Evolutionary conservation across 2,113 vertebrate genomes (phyloP).

Genomic region (mouse (Mus musculus)): DNA sequence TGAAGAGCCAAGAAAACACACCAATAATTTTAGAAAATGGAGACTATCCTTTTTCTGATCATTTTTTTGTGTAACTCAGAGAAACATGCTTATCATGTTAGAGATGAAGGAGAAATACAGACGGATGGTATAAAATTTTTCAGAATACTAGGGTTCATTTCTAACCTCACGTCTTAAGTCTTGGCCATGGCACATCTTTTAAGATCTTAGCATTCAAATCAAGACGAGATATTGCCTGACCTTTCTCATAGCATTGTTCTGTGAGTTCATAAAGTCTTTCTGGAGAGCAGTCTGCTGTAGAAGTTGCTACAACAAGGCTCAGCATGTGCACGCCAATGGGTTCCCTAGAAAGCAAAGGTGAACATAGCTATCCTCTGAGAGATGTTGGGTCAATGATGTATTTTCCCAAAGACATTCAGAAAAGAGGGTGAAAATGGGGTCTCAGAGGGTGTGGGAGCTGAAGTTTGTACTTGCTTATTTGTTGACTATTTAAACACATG

Average conservation of each 20-base stretch:
- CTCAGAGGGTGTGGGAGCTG: background rate
- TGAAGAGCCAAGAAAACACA: background rate
- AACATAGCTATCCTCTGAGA: rapidly evolving
- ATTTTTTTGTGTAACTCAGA: background rate
- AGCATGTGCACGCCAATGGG: background rate
- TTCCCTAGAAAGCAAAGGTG: background rate
- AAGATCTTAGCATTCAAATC: background rate
- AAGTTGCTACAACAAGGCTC: background rate
- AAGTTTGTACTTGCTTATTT: background rate
- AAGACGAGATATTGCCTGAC: background rate
- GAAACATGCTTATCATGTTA: background rate
- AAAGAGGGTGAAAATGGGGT: background rate
- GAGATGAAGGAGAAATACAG: background rate
- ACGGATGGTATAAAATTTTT: too few species aligned
- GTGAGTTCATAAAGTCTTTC: background rate
- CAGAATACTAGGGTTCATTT: background rate
- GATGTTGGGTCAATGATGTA: background rate
- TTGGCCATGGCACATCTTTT: background rate
- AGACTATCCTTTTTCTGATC: background rate
- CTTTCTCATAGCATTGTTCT: background rate
- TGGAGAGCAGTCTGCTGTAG: background rate
- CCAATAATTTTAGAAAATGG: background rate
- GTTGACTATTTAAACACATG: background rate
- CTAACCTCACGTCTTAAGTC: background rate
- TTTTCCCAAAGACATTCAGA: background rate